Evolutionary conservation across 1,140 invertebrate genomes (phyloP).

Genomic region (Sitophilus oryzae): DNA sequence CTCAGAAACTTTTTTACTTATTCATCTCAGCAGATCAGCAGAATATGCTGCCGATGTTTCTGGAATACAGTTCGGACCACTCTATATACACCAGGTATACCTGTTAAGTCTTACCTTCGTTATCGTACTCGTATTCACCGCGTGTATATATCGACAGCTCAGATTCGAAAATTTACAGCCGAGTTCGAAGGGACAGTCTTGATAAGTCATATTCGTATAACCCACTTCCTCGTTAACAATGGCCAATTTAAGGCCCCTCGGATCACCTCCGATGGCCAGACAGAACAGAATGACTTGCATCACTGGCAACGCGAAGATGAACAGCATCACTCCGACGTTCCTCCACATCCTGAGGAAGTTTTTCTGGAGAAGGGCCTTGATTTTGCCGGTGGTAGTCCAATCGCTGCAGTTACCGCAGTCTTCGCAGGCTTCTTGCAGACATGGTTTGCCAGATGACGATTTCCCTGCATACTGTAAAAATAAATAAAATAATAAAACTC

Average conservation of each 20-base stretch:
- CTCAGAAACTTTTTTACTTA: neutral
- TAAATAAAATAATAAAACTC: constrained; percentile 1
- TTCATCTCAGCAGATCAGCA: no score
- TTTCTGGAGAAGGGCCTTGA: constrained; percentile 76
- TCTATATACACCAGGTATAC: no score
- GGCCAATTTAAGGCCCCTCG: constrained; percentile 72
- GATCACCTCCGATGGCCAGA: constrained; percentile 86
- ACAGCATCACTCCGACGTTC: constrained; percentile 83
- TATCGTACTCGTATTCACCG: constrained; percentile 60
- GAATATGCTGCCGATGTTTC: no score
- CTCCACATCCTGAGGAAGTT: constrained; percentile 87
- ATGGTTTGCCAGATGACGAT: constrained; percentile 28
- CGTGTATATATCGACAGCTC: constrained; percentile 71
- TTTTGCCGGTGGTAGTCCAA: constrained; percentile 46
- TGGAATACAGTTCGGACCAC: no score
- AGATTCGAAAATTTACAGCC: constrained; percentile 61
- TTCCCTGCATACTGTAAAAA: constrained; percentile 25
- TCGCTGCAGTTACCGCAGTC: constrained; percentile 39
- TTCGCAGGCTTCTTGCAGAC: constrained; percentile 33
- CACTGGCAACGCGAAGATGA: constrained; percentile 86
- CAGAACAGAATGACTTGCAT: constrained; percentile 93
- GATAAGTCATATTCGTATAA: constrained; percentile 49
- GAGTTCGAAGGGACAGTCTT: constrained; percentile 47
- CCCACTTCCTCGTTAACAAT: constrained; percentile 79
- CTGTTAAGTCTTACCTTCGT: constrained; percentile 44